Evolutionary conservation across 1,140 invertebrate species (phyloP).

Genomic region (Nomia melanderi): DNA sequence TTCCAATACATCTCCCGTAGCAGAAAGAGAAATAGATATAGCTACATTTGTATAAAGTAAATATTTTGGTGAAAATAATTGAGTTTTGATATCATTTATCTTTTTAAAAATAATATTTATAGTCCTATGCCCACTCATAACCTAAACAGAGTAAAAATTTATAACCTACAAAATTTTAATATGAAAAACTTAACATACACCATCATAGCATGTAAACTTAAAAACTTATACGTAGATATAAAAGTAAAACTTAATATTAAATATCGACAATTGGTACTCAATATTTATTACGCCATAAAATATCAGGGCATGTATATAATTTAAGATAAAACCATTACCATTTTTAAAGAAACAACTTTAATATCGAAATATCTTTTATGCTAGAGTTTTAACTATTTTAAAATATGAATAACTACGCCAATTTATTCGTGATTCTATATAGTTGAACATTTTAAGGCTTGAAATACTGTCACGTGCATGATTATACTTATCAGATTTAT

Average conservation of each 20-base stretch:
- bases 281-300: neutral
- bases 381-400: constrained; percentile 2
- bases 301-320: neutral
- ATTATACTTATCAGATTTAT: neutral
- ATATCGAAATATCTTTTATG: neutral
- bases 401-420: neutral
- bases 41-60: constrained; percentile 92
- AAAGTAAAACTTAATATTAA: neutral
- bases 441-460: neutral
- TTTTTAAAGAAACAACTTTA: neutral
- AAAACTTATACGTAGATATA: neutral
- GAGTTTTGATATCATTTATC: constrained; percentile 61
- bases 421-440: constrained; percentile 2
- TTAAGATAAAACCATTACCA: neutral
- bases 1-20: constrained; percentile 90
- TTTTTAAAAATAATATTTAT: constrained; percentile 14
- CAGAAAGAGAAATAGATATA: constrained; percentile 89
- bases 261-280: neutral
- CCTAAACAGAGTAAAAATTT: constrained; percentile 23
- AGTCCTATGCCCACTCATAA: constrained; percentile 38
- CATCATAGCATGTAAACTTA: no score
- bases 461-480: neutral
- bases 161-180: neutral
- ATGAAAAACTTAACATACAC: no score
- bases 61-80: constrained; percentile 86